Base-by-base conservation (phyloP, 2,113 vertebrate genomes). In the Trematomus loennbergii region DNA sequence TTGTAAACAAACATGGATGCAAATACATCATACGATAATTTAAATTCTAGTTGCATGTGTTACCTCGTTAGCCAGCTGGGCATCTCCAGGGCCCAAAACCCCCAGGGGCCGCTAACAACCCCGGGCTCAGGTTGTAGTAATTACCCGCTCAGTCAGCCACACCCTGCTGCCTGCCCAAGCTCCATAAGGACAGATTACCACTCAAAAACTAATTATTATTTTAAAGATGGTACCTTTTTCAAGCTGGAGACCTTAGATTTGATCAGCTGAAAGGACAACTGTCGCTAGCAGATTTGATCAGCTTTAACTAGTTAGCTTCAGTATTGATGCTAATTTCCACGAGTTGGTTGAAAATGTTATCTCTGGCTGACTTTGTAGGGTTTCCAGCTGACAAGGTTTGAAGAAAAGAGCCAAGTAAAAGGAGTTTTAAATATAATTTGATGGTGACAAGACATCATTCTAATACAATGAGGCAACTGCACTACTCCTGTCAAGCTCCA, bases 1-100 rank as follows among this genome's bases (percentile, higher is more conserved):
- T 58, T 54, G 0, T 65, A 77, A 69, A 85, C 55, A 87, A 62
- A 79, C 33, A 49, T 33, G 49, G 12, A 73, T 67, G 17, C 22
- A 57, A 62, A 62, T 33, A 66, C 22, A 25, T 62, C 43, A 20
- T 82, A 9, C 49, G 15, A 45, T 18, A 17, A 65, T 46, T 65
- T 46, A 52, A 36, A n/a, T 36, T 53, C 13, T 20, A 17, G 33
- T 63, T 15, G 12, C 18, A 5, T 58, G 48, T 75, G 29, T 74
- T 45, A 46, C 36, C 49, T 29, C 3, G n/a, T 53, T 62, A 43
- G 55, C 72, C 33, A 29, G 22, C n/a, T 45, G 20, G 59, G n/a
- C 17, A 15, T 58, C 58, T 22, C 8, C 43, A 60, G 36, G 4
- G 1, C 33, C 59, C 59, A 40, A 17, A 16, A 16, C 4, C 33